Base-by-base conservation (phyloP, 2,113 vertebrate genomes). In the Arothron firmamentum region DNA sequence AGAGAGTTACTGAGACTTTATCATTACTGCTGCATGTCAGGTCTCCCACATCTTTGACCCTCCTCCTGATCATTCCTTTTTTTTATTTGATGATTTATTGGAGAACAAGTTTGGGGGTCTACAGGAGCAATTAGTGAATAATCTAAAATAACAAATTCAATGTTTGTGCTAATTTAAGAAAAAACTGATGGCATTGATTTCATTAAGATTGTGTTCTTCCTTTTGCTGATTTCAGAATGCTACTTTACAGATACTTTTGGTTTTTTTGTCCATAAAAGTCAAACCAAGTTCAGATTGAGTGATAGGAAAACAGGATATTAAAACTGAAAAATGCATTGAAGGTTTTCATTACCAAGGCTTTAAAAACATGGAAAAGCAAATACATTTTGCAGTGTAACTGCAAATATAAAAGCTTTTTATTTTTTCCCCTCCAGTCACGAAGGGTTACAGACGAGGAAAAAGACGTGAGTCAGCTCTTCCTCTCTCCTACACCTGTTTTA, bases 361-460 rank as follows among this genome's bases (percentile, higher is more conserved):
- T 52, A 8, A 16, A 8, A 6, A 15, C 17, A 31, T 31, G 52
- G 46, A 1, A 59, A 50, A 54, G 46, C 1, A 56, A 50, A 54
- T 23, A 6, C 28, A 45, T 54, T 53, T 61, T 54, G 19, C 8
- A 20, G 2, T 56, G 5, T 60, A 28, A 38, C 31, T 72, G 9
- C 58, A 53, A 62, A 52, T 46, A 66, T 60, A 11, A 68, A 63
- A 48, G 59, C 78, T 3, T 65, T 17, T n/a, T 65, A 72, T 38
- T 19, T 78, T 42, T 70, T 67, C 88, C 85, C 87, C 85, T 94
- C 61, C 85, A 98, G 95, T 95, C 96, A 77, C 92, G 94, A 92
- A 94, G 96, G 92, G 89, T 97, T 75, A 95, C 90, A 90, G 92
- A 94, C 21, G 90, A 94, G 64, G 74, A 75, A 77, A 72, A 87